Base-by-base conservation (phyloP, 1,140 invertebrate species). In the Saccostrea glomerata region DNA sequence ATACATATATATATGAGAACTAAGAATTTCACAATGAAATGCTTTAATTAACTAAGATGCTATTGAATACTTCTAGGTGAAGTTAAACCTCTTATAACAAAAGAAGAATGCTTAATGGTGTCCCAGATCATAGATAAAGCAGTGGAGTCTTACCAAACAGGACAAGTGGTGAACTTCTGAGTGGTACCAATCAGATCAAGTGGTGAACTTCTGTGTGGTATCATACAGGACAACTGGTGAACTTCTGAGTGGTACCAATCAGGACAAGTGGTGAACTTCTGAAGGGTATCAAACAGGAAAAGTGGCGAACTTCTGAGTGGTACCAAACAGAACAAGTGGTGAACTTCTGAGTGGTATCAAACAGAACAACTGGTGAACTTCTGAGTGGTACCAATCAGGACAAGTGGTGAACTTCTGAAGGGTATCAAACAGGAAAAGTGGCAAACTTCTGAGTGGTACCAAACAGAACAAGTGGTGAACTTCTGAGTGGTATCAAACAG, bases 111-210 rank as follows among this genome's bases (percentile, higher is more conserved):
- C 60, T 55, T 91, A 36, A n/a, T 91, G 25, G 84, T 87, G 11
- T 47, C 87, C 13, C 58, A 88, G n/a, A 91, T 91, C 15, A 84
- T 89, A 7, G 88, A 89, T 20, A 90, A 90, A 82, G 91, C 88
- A 12, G 70, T 90, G 30, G 85, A 91, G 60, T 91, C 91, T 12
- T 91, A 82, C 58, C 87, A 82, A 85, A 63, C 70, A 70, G 82
- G 82, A 85, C 56, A 56, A 83, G 84, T 86, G 36, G 84, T 86
- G 13, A 84, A 89, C 23, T 90, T 90, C 17, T 88, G 20, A 88
- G 23, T 77, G 30, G 1, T 15, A 60, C 20, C 20, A 20, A 17
- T 0, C 58, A 60, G 30, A 2, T 1, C 30, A 36, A 36, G 30
- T 36, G 9, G 20, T 60, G 13, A 4, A 60, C 58, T 17, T 60